These are phyloP conservation scores for Hipparchia semele DNA, from an alignment of 2,888 invertebrate genomes.

Conservation along the genomic window DNA sequence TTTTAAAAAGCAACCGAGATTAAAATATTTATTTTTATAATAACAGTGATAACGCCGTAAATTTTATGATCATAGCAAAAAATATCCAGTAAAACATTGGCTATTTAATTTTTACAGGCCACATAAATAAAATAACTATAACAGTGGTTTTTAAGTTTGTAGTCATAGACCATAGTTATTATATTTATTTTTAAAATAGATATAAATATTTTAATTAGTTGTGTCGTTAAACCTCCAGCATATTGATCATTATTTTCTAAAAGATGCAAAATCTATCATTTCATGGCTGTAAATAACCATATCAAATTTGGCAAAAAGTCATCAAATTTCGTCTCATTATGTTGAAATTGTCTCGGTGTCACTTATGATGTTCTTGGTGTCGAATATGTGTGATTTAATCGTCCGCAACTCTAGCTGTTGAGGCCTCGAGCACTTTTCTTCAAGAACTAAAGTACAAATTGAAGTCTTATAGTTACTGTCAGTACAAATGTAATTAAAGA, in stretches of 20 bases:
- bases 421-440: slow-evolving; percentile 72
- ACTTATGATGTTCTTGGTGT: slow-evolving; percentile 71
- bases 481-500: slow-evolving; percentile 78
- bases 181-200: no score
- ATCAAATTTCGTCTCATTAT: slow-evolving; percentile 53
- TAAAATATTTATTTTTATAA: background rate
- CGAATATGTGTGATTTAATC: slow-evolving; percentile 53
- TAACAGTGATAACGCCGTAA: background rate
- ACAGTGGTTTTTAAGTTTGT: background rate
- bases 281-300: slow-evolving; percentile 68
- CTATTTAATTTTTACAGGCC: slow-evolving; percentile 1
- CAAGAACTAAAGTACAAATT: slow-evolving; percentile 81
- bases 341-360: slow-evolving; percentile 70
- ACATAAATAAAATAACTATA: background rate
- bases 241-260: background rate
- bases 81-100: background rate
- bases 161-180: no score
- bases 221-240: background rate
- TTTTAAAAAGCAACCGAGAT: no score
- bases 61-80: background rate
- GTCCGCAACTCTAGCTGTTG: slow-evolving; percentile 38
- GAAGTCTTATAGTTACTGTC: slow-evolving; percentile 78
- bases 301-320: slow-evolving; percentile 46
- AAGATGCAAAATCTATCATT: slow-evolving; percentile 30
- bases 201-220: background rate